Base-by-base conservation (phyloP, 2,888 invertebrate species). In the Microplitis manilae region DNA sequence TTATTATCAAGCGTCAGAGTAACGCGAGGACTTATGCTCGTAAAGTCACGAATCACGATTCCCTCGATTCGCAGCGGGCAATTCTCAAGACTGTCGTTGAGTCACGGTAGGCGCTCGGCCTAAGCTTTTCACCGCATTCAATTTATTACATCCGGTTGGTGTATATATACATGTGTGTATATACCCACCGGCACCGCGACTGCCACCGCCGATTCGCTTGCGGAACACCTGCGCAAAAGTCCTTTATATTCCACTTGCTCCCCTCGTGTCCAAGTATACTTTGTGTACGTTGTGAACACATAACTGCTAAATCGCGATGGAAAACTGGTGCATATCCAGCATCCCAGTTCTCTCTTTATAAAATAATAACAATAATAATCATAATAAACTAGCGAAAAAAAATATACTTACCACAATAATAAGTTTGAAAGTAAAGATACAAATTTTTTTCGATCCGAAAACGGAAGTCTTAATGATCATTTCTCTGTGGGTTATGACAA, bases 111-210 rank as follows among this genome's bases (percentile, higher is more conserved):
- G 81, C 80, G 77, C 80, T 79, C 70, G 75, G 71, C 65, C 78
- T 77, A 79, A 80, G 79, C 76, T 85, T 85, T 85, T 83, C 85
- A 84, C 84, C 82, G 82, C 81, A 81, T 84, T 85, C 82, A 85
- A 85, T 85, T 85, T 85, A 85, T 85, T 83, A 84, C 83, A 84
- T 85, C 84, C 85, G 85, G 84, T 81, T 84, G 13, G 64, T 79
- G 68, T 77, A 50, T 50, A 50, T 13, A 50, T 13, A 50, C 50
- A 13, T 50, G 50, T 13, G 2, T 13, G 50, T 50, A 50, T 8
- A 13, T 50, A 50, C 50, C 8, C 13, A 50, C 50, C 13, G 30
- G 30, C 30, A 30, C 30, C 13, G 50, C 8, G 8, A 50, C 50
- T 50, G 50, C 50, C 9, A 50, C 50, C 50, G 80, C 74, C 77